Evolutionary conservation across 2,888 invertebrate genomes (phyloP).

Genomic region (Nipponacmea schrenckii): DNA sequence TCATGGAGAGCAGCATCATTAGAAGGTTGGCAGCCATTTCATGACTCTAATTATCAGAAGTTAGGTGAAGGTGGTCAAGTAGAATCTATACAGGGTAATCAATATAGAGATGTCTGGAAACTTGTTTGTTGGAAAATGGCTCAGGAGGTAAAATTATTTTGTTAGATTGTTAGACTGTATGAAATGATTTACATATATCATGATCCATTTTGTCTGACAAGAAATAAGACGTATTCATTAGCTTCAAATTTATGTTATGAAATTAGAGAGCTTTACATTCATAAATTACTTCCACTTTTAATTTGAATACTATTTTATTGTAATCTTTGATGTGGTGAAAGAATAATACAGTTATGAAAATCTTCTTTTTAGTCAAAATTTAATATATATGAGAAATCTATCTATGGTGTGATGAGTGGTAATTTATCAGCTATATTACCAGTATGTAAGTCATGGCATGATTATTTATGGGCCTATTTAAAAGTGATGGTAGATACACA

Average conservation of each 20-base stretch:
- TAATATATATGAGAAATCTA: slow-evolving; percentile 72
- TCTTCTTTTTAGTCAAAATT: slow-evolving; percentile 48
- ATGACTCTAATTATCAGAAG: slow-evolving; percentile 80
- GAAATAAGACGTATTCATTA: background rate
- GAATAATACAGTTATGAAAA: too few species aligned
- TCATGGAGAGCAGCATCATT: slow-evolving; percentile 90
- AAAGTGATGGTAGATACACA: slow-evolving; percentile 79
- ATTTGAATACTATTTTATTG: too few species aligned
- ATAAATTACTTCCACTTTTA: too few species aligned
- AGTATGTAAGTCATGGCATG: slow-evolving; percentile 86
- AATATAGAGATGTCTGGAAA: slow-evolving; percentile 75
- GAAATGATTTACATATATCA: too few species aligned
- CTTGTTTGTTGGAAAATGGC: slow-evolving; percentile 72
- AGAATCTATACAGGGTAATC: slow-evolving; percentile 83
- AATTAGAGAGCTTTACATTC: too few species aligned
- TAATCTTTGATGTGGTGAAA: too few species aligned
- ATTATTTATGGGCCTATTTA: slow-evolving; percentile 88
- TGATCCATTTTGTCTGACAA: too few species aligned
- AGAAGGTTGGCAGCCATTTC: slow-evolving; percentile 88
- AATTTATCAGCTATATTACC: slow-evolving; percentile 81
- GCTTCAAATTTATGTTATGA: background rate
- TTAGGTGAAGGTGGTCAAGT: slow-evolving; percentile 56
- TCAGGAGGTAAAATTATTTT: slow-evolving; percentile 60
- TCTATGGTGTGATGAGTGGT: slow-evolving; percentile 84
- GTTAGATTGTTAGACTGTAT: too few species aligned